These are phyloP conservation scores for Fabriciana adippe DNA, from an alignment of 2,888 invertebrate species.

Conservation along the genomic window DNA sequence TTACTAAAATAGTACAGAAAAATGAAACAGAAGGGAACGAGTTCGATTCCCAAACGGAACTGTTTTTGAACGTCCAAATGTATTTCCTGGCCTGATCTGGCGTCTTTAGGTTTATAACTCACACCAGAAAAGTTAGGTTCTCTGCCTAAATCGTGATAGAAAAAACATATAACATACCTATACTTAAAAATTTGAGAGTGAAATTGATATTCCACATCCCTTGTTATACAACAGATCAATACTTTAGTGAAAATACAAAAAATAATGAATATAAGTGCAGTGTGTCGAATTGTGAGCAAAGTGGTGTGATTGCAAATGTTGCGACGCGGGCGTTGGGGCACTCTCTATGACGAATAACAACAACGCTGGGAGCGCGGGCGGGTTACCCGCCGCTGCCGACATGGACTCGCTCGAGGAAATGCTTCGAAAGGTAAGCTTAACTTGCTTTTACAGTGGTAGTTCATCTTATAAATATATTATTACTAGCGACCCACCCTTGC, in stretches of 20 bases:
- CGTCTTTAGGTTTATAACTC: no score
- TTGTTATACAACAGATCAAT: not conserved
- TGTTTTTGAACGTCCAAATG: no score
- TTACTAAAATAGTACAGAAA: no score
- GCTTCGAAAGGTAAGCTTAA: constrained; percentile 87
- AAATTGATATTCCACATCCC: not conserved
- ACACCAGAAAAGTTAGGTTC: no score
- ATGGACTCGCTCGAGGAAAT: constrained; percentile 91
- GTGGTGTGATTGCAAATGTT: constrained; percentile 24
- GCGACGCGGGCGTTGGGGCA: constrained; percentile 38
- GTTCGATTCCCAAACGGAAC: no score
- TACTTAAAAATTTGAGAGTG: constrained; percentile 5
- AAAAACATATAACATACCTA: not conserved
- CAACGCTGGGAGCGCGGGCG: constrained; percentile 83
- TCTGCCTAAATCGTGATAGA: no score
- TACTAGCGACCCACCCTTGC: no score
- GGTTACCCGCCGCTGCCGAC: constrained; percentile 84
- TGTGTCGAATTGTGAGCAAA: constrained; percentile 41
- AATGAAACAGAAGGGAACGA: no score
- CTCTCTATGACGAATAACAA: constrained; percentile 84
- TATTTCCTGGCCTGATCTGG: no score
- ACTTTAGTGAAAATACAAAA: not conserved
- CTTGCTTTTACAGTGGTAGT: not conserved
- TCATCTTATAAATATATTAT: no score
- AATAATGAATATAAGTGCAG: constrained; percentile 20